These are phyloP conservation scores for Cosmopolites sordidus DNA, from an alignment of 2,888 invertebrate genomes.

Conservation along the genomic window DNA sequence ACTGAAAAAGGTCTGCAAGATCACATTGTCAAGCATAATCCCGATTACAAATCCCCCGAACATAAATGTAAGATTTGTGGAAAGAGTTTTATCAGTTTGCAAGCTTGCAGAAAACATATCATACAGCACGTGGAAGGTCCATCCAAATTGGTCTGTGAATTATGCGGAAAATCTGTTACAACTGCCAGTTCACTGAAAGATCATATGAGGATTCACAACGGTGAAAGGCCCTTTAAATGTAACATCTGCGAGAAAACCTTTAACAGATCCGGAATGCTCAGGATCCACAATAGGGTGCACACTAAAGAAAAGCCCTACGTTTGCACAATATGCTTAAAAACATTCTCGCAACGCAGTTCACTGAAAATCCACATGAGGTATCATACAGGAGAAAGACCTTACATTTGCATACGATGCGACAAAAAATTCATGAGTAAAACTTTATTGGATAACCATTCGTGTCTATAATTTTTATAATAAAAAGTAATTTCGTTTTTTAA, in stretches of 20 bases:
- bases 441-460: conserved; percentile 21
- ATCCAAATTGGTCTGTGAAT: conserved; percentile 29
- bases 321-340: conserved; percentile 47
- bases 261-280: conserved; percentile 27
- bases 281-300: conserved; percentile 50
- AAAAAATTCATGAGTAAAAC: conserved; percentile 34
- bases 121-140: conserved; percentile 38
- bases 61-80: conserved; percentile 32
- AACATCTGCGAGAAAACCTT: conserved; percentile 31
- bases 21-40: conserved; percentile 32
- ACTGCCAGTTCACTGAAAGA: conserved; percentile 25
- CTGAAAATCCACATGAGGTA: conserved; percentile 51
- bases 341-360: conserved; percentile 52
- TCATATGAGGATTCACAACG: conserved; percentile 35
- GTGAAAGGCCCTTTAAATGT: conserved; percentile 37
- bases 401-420: conserved; percentile 36
- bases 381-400: conserved; percentile 42
- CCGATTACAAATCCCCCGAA: conserved; percentile 26
- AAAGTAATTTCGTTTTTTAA: too few relatives aligned
- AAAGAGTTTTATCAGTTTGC: conserved; percentile 17
- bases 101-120: conserved; percentile 49
- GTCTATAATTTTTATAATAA: conserved; percentile 1
- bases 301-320: conserved; percentile 48
- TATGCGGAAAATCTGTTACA: conserved; percentile 35
- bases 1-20: conserved; percentile 28